A percentile compares a stretch with the other conserved stretches of the same genome.
These are phyloP conservation scores for Pyrgus malvae DNA, from an alignment of 2,888 invertebrate species.

Conservation along the genomic window DNA sequence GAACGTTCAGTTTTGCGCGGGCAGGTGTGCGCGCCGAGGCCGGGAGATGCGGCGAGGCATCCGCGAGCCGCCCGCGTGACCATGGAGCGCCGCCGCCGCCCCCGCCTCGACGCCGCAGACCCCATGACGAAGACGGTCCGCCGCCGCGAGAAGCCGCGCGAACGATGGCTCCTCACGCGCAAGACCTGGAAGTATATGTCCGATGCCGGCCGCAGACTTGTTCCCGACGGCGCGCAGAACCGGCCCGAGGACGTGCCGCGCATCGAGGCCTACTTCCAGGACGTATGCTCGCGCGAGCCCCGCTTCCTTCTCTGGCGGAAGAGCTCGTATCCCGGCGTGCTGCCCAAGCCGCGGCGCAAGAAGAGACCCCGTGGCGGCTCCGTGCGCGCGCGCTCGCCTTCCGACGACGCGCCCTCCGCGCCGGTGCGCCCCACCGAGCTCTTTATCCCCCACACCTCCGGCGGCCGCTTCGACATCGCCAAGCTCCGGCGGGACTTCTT, in stretches of 20 bases:
- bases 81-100: slow-evolving; percentile 54
- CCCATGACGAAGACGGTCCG: slow-evolving; percentile 72
- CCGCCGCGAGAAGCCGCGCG: slow-evolving; percentile 84
- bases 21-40: slow-evolving; percentile 70
- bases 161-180: slow-evolving; percentile 92
- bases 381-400: slow-evolving; percentile 84
- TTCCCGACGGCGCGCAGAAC: slow-evolving; percentile 90
- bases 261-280: slow-evolving; percentile 92
- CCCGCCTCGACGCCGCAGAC: slow-evolving; percentile 69
- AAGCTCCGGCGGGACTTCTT: slow-evolving; percentile 86
- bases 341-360: slow-evolving; percentile 81
- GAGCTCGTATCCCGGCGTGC: slow-evolving; percentile 89
- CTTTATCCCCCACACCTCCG: slow-evolving; percentile 75
- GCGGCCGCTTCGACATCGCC: slow-evolving; percentile 85
- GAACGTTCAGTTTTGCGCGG: slow-evolving; percentile 68
- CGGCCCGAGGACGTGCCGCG: slow-evolving; percentile 89
- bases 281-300: slow-evolving; percentile 89
- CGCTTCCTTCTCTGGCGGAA: slow-evolving; percentile 91
- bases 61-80: slow-evolving; percentile 45
- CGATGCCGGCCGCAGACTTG: slow-evolving; percentile 92
- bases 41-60: slow-evolving; percentile 44
- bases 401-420: slow-evolving; percentile 81
- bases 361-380: slow-evolving; percentile 85
- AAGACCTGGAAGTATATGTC: slow-evolving; percentile 97
- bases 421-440: slow-evolving; percentile 73